These are phyloP conservation scores for Drosophila limbata DNA, from an alignment of 2,888 invertebrate species.

Conservation along the genomic window DNA sequence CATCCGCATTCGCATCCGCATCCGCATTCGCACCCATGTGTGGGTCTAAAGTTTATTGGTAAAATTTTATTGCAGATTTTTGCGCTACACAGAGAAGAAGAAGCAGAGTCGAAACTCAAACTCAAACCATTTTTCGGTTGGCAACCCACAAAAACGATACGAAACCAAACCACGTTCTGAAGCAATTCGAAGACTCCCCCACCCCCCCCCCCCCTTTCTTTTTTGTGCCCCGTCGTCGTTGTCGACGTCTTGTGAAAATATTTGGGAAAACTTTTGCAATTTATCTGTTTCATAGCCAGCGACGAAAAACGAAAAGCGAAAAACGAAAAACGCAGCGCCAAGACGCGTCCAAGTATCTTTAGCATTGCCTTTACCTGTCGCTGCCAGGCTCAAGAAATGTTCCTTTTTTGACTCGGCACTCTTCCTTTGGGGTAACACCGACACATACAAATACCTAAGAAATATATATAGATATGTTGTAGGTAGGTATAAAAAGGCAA, in stretches of 20 bases:
- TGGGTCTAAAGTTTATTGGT: slow-evolving; percentile 75
- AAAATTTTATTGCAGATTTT: slow-evolving; percentile 80
- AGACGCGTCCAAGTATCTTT: slow-evolving; percentile 62
- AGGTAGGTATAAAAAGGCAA: slow-evolving; percentile 12
- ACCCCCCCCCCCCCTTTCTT: too few relatives aligned
- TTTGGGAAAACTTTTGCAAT: slow-evolving; percentile 79
- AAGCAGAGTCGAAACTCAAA: slow-evolving; percentile 14
- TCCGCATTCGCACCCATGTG: slow-evolving; percentile 36
- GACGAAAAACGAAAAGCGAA: slow-evolving; percentile 48
- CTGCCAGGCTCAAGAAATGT: slow-evolving; percentile 49
- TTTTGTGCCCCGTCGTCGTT: slow-evolving; percentile 7
- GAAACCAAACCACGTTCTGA: slow-evolving; percentile 30
- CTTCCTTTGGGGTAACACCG: not conserved
- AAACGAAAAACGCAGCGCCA: slow-evolving; percentile 51
- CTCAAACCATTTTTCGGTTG: slow-evolving; percentile 38
- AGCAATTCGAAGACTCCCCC: slow-evolving; percentile 7
- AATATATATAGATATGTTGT: not conserved
- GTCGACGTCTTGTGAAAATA: slow-evolving; percentile 71
- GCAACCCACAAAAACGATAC: slow-evolving; percentile 23
- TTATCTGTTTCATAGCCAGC: slow-evolving; percentile 78
- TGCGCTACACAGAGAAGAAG: slow-evolving; percentile 43
- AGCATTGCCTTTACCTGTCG: slow-evolving; percentile 61
- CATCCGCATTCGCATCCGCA: slow-evolving; percentile 60
- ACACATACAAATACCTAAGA: not conserved
- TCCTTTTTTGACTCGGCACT: not conserved